These are phyloP conservation scores for Pseudococcus jackbeardsleyi DNA, from an alignment of 2,888 invertebrate species.

Conservation along the genomic window DNA sequence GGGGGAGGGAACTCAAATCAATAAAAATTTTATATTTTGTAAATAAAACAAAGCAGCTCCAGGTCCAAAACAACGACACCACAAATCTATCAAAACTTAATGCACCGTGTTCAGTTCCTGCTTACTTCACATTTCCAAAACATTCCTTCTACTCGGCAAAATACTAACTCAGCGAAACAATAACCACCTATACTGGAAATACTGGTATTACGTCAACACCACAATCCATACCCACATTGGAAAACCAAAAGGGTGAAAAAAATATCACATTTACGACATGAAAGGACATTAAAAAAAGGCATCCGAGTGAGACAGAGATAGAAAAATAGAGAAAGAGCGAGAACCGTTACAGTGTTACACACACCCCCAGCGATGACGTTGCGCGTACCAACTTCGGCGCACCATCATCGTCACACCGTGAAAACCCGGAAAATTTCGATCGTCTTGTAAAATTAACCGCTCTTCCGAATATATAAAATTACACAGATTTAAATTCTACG, in stretches of 20 bases:
- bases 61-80: too few relatives aligned
- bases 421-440: slow-evolving; percentile 53
- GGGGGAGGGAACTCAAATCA: too few relatives aligned
- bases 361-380: background rate
- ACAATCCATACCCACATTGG: background rate
- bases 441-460: slow-evolving; percentile 43
- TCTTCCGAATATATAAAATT: background rate
- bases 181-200: background rate
- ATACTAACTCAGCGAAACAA: too few relatives aligned
- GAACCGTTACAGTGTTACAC: background rate
- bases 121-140: too few relatives aligned
- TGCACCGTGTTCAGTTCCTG: too few relatives aligned
- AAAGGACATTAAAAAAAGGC: background rate
- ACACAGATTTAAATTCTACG: slow-evolving; percentile 9
- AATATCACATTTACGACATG: background rate
- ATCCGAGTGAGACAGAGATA: background rate
- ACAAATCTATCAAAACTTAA: too few relatives aligned
- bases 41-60: too few relatives aligned
- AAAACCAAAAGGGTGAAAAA: background rate
- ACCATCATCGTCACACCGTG: background rate
- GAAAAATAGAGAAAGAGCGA: background rate
- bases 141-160: too few relatives aligned
- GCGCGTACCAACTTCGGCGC: slow-evolving; percentile 32
- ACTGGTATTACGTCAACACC: background rate
- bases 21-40: too few relatives aligned